These are phyloP conservation scores for Vimba vimba DNA, from an alignment of 2,113 vertebrate genomes.

Conservation along the genomic window DNA sequence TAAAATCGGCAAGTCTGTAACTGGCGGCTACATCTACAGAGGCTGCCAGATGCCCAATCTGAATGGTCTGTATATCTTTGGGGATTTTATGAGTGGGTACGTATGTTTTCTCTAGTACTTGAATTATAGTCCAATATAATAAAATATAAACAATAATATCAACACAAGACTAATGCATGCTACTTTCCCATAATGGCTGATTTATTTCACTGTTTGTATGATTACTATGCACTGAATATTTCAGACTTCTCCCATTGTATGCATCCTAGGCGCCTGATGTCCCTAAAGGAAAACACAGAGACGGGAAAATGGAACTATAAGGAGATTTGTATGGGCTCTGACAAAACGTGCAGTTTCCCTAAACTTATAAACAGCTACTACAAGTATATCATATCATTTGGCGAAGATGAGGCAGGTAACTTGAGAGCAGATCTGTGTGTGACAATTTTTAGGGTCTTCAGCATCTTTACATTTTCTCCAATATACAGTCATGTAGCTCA, in stretches of 20 bases:
- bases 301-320: constrained; percentile 77
- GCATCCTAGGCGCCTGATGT: constrained; percentile 79
- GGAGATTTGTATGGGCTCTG: constrained; percentile 81
- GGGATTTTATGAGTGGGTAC: constrained; percentile 86
- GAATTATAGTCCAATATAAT: not conserved
- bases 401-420: constrained; percentile 84
- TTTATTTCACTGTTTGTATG: not conserved
- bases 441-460: not conserved
- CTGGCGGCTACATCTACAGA: constrained; percentile 83
- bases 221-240: not conserved
- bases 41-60: constrained; percentile 85
- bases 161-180: not conserved
- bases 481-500: too few relatives aligned
- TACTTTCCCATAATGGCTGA: not conserved
- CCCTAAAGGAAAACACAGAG: constrained; percentile 73
- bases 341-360: constrained; percentile 78
- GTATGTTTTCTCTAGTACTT: not conserved
- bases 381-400: constrained; percentile 85
- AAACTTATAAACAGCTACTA: constrained; percentile 82
- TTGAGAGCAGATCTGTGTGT: constrained; percentile 18
- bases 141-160: not conserved
- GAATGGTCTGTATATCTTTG: constrained; percentile 82
- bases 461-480: not conserved
- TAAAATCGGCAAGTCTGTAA: constrained; percentile 81
- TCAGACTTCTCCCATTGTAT: constrained; percentile 49